Percentiles rank a stretch among this genome's conserved stretches.
Evolutionary conservation across 2,113 vertebrate species (phyloP).

Genomic region (Leucoraja erinaceus): DNA sequence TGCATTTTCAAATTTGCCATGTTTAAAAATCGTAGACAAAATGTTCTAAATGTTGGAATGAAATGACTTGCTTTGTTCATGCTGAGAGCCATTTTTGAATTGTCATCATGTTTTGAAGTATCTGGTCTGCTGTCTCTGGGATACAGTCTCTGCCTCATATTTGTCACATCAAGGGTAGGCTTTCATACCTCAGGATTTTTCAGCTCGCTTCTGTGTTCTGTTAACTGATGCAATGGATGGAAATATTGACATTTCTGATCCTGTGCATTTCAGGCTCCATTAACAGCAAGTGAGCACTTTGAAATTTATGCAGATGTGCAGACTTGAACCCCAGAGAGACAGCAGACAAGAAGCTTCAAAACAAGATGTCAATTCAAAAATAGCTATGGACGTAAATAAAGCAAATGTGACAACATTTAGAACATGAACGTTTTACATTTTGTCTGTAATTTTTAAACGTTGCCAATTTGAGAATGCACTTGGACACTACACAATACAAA

Average conservation of each 20-base stretch:
- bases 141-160: too few relatives aligned
- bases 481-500: neutral
- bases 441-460: neutral
- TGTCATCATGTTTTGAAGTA: too few relatives aligned
- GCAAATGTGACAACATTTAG: neutral
- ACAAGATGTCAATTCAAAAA: neutral
- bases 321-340: neutral
- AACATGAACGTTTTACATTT: neutral
- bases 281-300: neutral
- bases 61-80: too few relatives aligned
- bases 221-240: neutral
- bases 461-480: neutral
- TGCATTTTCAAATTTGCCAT: too few relatives aligned
- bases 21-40: too few relatives aligned
- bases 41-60: too few relatives aligned
- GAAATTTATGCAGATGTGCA: too few relatives aligned
- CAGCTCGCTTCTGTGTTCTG: neutral
- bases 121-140: too few relatives aligned
- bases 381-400: neutral
- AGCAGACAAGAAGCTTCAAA: neutral
- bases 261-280: neutral
- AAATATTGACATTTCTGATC: neutral
- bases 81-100: too few relatives aligned
- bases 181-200: neutral
- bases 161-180: too few relatives aligned